Conservation (phyloP, 1,140 invertebrate genomes). For the Ruditapes philippinarum region DNA sequence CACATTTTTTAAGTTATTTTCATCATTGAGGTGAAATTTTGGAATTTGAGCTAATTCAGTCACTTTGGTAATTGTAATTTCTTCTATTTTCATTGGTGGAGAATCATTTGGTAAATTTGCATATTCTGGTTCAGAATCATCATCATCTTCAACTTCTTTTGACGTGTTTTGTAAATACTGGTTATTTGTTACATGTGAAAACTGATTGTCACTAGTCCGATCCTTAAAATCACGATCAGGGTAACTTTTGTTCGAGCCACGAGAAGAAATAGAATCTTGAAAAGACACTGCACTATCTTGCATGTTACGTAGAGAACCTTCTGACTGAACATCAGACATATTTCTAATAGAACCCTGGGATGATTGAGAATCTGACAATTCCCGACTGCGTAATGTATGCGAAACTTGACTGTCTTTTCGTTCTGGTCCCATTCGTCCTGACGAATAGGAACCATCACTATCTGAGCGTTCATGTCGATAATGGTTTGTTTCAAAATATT, state of each 20-base stretch:
- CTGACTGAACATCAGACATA: slow-evolving; percentile 84
- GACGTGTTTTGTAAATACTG: slow-evolving; percentile 39
- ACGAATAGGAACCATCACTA: slow-evolving; percentile 85
- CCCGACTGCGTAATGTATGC: slow-evolving; percentile 83
- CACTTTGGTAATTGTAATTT: slow-evolving; percentile 44
- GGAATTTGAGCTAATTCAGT: slow-evolving; percentile 39
- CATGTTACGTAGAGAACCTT: slow-evolving; percentile 83
- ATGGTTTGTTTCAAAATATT: slow-evolving; percentile 74
- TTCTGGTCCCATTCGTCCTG: slow-evolving; percentile 70
- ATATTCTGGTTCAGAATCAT: slow-evolving; percentile 84
- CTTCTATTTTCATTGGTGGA: slow-evolving; percentile 51
- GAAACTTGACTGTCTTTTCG: slow-evolving; percentile 77
- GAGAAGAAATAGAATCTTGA: slow-evolving; percentile 79
- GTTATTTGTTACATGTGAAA: slow-evolving; percentile 40
- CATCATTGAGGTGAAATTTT: slow-evolving; percentile 57
- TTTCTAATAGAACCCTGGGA: slow-evolving; percentile 86
- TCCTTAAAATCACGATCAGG: slow-evolving; percentile 67
- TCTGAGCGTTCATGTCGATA: slow-evolving; percentile 84
- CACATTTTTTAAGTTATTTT: slow-evolving; percentile 65
- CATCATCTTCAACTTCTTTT: slow-evolving; percentile 32
- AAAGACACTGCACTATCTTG: slow-evolving; percentile 80
- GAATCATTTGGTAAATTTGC: slow-evolving; percentile 80
- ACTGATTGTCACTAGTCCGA: slow-evolving; percentile 67
- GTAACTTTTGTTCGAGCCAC: slow-evolving; percentile 77
- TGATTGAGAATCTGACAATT: slow-evolving; percentile 87